Conservation (phyloP, 2,113 vertebrate genomes). For the Motacilla tschutschensis region DNA sequence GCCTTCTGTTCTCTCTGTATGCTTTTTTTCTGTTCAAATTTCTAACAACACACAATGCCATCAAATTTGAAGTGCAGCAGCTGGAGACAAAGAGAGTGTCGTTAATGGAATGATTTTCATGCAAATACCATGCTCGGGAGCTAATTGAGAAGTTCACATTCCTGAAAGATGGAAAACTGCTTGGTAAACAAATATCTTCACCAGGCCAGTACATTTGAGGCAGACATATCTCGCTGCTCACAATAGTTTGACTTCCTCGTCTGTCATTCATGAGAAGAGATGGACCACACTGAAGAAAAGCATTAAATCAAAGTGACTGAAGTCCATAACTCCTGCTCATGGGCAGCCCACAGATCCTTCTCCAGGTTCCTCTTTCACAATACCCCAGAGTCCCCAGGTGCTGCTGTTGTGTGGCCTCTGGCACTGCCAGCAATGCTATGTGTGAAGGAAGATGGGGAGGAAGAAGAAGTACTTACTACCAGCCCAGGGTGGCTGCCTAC, state of each 20-base stretch:
- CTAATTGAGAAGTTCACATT: slow-evolving; percentile 73
- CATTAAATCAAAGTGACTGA: background rate
- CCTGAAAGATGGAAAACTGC: slow-evolving; percentile 71
- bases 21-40: background rate
- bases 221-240: background rate
- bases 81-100: slow-evolving; percentile 73
- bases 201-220: slow-evolving; percentile 34
- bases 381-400: background rate
- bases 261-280: background rate
- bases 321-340: background rate
- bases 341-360: background rate
- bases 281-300: background rate
- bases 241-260: background rate
- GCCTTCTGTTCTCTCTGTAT: slow-evolving; percentile 22
- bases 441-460: background rate
- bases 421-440: background rate
- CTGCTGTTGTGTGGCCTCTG: background rate
- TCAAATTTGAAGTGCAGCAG: slow-evolving; percentile 79
- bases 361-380: background rate
- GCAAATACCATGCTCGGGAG: slow-evolving; percentile 73
- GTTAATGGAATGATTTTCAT: slow-evolving; percentile 75
- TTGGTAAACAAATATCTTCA: slow-evolving; percentile 67
- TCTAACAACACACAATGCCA: slow-evolving; percentile 69
- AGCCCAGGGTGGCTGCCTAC: background rate
- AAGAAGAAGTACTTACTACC: background rate